Evolutionary conservation across 2,797 vertebrate genomes (phyloP), one percentile per base, ranked within the genome.

Genomic region (Pseudomugil tenellus): DNA sequence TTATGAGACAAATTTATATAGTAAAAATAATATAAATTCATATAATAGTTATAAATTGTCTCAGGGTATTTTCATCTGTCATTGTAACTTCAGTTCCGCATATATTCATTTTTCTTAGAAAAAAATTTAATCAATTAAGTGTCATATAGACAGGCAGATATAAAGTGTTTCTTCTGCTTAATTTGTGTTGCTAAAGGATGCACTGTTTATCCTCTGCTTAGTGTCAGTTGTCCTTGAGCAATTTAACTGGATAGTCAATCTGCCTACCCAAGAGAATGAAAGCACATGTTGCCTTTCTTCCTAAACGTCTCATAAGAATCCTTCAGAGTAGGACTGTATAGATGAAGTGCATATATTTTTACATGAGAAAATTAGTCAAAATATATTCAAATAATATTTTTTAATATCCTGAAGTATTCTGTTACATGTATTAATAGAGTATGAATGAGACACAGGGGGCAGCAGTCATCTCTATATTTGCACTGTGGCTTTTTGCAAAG

Each of bases 401-500:
- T 67, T 34, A 26, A 49, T 37, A n/a, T 60, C 55, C 32, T 67
- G 48, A 68, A 57, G 35, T 49, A 74, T 81, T 52, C 32, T 13
- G 6, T 54, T 51, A 21, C 21, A 62, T 71, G 49, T 32, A 66
- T 26, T 58, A 43, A 67, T 11, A 64, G 37, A 56, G 32, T 49
- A 52, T 5, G 57, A 84, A 71, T 39, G 53, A 65, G 52, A 58
- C 35, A 72, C 55, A 83, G 67, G 70, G 75, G 69, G 66, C 53
- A 72, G 73, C 55, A 61, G 62, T 35, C 28, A 58, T 56, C 64
- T 84, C 69, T 34, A 10, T 77, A 67, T 88, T 74, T 78, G 55
- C 62, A 66, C 74, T 74, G 11, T 64, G 58, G 64, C 61, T 67
- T 63, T 81, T 66, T 84, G 68, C 73, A 81, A 80, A 86, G 70